Base-by-base conservation (phyloP, 1,140 invertebrate species). In the Drosophila lacertosa region DNA sequence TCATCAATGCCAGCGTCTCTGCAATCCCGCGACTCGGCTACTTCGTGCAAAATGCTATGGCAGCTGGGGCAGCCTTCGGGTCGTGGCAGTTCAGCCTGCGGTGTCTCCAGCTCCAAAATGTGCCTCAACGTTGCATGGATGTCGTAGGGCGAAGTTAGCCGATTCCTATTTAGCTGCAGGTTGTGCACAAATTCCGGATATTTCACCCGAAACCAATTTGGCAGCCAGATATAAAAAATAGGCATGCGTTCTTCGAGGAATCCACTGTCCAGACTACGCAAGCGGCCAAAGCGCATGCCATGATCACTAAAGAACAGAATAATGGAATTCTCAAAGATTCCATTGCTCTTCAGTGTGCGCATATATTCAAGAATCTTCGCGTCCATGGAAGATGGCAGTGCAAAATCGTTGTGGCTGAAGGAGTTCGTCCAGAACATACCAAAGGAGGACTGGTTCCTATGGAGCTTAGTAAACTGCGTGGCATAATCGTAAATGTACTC, bases 281-380 rank as follows among this genome's bases (percentile, higher is more conserved):
- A 94, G 3, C 92, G 89, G 2, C 98, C 97, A 92, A 96, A 98
- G 18, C 98, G 91, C 86, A 97, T 95, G 0, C 98, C 98, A 91
- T 99, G 98, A 91, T 99, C 98, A 75, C 97, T 98, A 69, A 98
- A 92, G 20, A 98, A 94, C 10, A 99, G 92, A 0, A 99, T 86
- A 65, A 95, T 92, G 0, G 95, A 94, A 44, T 94, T 93, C 22
- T 96, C 93, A 57, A 96, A 90, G 7, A 93, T 91, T 0, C 94
- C 93, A 3, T 91, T 91, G 0, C 91, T 74, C 15, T 95, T 92
- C 29, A 96, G 72, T 3, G 92, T 89, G 32, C 92, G 89, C 37
- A 97, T 92, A 76, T 95, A 94, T 1, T 90, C 62, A n/a, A 93
- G 74, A 58, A 95, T 93, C 40, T 91, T 90, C 0, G 90, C 63